Percentiles rank a stretch among this genome's conserved stretches.
Conservation (phyloP, 37 sponge, comb jelly and placozoan species). For the Mnemiopsis leidyi region DNA sequence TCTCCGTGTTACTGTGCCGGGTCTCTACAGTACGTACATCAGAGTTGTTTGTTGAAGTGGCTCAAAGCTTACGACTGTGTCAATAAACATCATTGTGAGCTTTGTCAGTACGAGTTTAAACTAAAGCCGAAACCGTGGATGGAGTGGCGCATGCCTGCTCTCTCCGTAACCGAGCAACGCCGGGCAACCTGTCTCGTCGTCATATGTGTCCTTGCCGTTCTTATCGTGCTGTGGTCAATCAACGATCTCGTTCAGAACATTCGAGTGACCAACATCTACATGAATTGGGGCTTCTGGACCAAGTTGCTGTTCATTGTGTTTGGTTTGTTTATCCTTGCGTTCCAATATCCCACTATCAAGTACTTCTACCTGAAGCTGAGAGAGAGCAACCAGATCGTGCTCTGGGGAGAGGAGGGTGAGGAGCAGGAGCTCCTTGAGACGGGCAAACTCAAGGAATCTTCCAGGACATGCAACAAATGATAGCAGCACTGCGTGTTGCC, state of each 20-base stretch:
- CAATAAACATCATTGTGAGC: constrained; percentile 63
- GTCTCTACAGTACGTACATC: constrained; percentile 34
- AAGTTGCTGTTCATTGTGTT: constrained; percentile 58
- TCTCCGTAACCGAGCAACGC: constrained; percentile 22
- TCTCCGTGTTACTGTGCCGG: constrained; percentile 63
- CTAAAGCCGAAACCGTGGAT: constrained; percentile 48
- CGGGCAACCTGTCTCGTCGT: neutral
- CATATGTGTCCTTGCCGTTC: constrained; percentile 24
- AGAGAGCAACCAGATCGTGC: constrained; percentile 49
- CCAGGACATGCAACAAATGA: too few species aligned
- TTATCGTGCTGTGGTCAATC: constrained; percentile 50
- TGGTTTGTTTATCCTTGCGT: constrained; percentile 29
- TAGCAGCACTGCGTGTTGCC: too few species aligned
- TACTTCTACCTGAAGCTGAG: constrained; percentile 47
- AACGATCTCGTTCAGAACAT: constrained; percentile 52
- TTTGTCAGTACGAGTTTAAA: constrained; percentile 64
- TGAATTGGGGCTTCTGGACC: constrained; percentile 52
- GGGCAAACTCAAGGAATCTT: neutral
- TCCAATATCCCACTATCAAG: constrained; percentile 53
- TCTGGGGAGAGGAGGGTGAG: constrained; percentile 65
- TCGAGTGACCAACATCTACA: neutral
- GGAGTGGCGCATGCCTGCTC: constrained; percentile 33
- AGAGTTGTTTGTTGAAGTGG: constrained; percentile 61
- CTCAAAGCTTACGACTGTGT: constrained; percentile 52
- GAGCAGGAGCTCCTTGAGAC: constrained; percentile 41